Evolutionary conservation across 2,797 vertebrate genomes (phyloP), one percentile per base, ranked within the genome.

Genomic region (Fistularia tabacaria): DNA sequence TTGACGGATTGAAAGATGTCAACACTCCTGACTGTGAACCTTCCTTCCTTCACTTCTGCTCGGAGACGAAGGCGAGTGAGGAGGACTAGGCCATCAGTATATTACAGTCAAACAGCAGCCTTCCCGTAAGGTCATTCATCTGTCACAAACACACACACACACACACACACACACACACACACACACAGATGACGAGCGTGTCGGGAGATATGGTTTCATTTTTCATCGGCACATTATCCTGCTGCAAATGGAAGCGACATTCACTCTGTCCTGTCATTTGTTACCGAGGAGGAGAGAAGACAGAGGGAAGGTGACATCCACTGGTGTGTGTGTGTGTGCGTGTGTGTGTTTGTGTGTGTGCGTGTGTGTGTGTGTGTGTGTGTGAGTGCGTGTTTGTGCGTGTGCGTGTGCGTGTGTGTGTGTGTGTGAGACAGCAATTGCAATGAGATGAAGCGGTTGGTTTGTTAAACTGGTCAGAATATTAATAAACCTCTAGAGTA

Each of bases 141-240:
- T 62, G 60, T 45, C 57, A 44, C 36, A 61, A 54, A 56, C 54
- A 59, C 44, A 58, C 8, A 25, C 39, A 7, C 36, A 25, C 14
- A 59, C 38, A 40, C 54, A 44, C 43, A 46, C 46, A 36, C 11
- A 7, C 10, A 46, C 42, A 46, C 60, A 38, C 57, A 54, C 12
- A 13, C 77, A 74, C 51, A 46, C 76, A 58, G 77, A 82, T 83
- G 85, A 85, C 76, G 79, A 82, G 87, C 88, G 81, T 75, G 81
- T 77, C 77, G 76, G 66, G 70, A 84, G 71, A 69, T 79, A 78
- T 76, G 71, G 78, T 75, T 86, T 84, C 79, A 85, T 90, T 87
- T 88, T 79, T 90, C 87, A 85, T 80, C 82, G 59, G 73, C 69
- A 84, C 78, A 85, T 89, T 87, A 82, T 71, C 51, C 74, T 49